Conservation (phyloP, 1,140 invertebrate genomes). For the Coptotermes formosanus region DNA sequence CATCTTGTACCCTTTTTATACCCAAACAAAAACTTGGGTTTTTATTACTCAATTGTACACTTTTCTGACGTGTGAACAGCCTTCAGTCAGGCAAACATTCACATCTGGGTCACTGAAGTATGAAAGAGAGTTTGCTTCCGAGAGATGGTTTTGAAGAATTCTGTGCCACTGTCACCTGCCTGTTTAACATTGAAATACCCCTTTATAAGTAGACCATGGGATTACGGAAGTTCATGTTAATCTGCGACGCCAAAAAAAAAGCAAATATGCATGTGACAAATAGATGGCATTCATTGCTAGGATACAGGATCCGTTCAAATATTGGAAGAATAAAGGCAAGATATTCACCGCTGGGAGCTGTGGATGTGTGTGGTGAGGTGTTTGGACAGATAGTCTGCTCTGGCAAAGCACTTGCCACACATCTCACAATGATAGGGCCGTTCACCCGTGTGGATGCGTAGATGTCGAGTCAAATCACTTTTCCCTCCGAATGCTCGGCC, state of each 20-base stretch:
- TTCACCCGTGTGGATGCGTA: slow-evolving; percentile 83
- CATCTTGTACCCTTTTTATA: not conserved
- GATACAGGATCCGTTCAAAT: not conserved
- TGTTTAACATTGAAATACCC: not conserved
- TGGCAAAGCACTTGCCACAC: slow-evolving; percentile 86
- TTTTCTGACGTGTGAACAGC: not conserved
- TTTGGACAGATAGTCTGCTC: slow-evolving; percentile 87
- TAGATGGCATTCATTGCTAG: not conserved
- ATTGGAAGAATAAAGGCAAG: too few species aligned
- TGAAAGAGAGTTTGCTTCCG: too few species aligned
- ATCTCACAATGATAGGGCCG: slow-evolving; percentile 86
- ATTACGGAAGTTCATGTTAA: not conserved
- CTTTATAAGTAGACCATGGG: not conserved
- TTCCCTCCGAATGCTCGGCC: slow-evolving; percentile 83
- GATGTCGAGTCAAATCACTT: slow-evolving; percentile 79
- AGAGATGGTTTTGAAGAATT: too few species aligned
- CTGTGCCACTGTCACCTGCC: not conserved
- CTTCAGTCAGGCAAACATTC: not conserved
- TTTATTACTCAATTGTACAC: not conserved
- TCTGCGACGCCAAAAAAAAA: not conserved
- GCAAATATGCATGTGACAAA: not conserved
- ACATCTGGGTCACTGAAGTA: not conserved
- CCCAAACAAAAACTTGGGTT: not conserved
- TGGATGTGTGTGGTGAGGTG: slow-evolving; percentile 86
- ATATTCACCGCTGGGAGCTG: slow-evolving; percentile 41